Evolutionary conservation across 2,797 vertebrate species (phyloP), one percentile per base, ranked within the genome.

Genomic region (Bothrops alternatus): DNA sequence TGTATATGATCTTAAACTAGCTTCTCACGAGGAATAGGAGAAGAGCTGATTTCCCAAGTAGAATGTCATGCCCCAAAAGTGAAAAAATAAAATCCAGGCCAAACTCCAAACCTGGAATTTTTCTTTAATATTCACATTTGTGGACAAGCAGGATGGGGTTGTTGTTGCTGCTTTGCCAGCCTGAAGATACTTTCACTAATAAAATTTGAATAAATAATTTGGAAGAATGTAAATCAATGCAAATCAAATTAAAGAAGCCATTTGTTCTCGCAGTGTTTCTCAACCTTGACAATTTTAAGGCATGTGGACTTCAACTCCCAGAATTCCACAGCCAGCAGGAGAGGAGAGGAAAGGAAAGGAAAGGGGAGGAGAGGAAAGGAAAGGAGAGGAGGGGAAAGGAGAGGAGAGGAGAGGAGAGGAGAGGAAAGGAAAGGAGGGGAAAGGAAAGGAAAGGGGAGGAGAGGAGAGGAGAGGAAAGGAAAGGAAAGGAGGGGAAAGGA

Each of bases 201-300:
- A 53, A 37, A 47, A 89, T 93, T 95, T 94, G 56, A 26, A 61
- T 25, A 82, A 87, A 95, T 90, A 12, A 86, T 87, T 93, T 94
- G 8, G 57, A 89, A 87, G 47, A 56, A 86, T 56, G n/a, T 87
- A 50, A 57, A 94, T 65, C 13, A 69, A 88, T 20, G 10, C 26
- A 57, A 58, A 90, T 90, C 23, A 91, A 89, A 87, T 78, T 25
- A 91, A 92, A 90, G 12, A 6, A 2, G 58, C 23, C 25, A 26
- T 78, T 78, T 42, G 37, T 1, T 42, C 7, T 42, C 42, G 3
- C 42, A 42, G 42, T 42, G 42, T 3, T 42, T 42, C 42, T 42
- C 42, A 42, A 42, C 42, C 42, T 42, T 42, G 42, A 42, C 42
- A 42, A 42, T 42, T 42, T 42, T 42, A 42, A 42, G 2, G 42